These are phyloP conservation scores for Tympanuchus pallidicinctus DNA, from an alignment of 2,113 vertebrate genomes.

Conservation along the genomic window DNA sequence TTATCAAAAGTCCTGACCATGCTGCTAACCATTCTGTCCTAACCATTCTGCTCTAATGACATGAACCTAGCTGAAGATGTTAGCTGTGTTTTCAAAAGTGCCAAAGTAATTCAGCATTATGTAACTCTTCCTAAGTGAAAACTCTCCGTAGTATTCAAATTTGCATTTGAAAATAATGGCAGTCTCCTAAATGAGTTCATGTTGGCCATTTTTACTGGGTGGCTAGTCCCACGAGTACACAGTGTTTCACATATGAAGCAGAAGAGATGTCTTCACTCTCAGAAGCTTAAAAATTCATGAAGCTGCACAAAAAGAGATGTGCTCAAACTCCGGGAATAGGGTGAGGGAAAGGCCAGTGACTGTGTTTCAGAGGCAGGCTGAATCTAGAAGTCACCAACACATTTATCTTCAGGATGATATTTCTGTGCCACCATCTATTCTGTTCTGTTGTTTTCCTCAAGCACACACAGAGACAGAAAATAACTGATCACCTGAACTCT, in stretches of 20 bases:
- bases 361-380: not conserved
- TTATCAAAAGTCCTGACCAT: not conserved
- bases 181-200: not conserved
- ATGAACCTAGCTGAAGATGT: rapidly evolving
- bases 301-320: not conserved
- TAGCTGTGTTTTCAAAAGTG: not conserved
- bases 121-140: not conserved
- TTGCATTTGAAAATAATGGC: not conserved
- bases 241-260: not conserved
- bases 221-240: not conserved
- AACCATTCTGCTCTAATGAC: not conserved
- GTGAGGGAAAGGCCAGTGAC: not conserved
- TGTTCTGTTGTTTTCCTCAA: not conserved
- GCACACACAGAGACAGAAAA: not conserved
- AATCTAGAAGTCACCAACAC: not conserved
- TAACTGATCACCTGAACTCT: not conserved
- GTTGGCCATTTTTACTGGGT: not conserved
- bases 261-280: not conserved
- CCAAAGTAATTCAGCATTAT: not conserved
- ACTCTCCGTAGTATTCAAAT: not conserved
- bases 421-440: not conserved
- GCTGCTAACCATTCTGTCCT: too few relatives aligned
- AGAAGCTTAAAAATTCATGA: not conserved
- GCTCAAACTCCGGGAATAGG: not conserved
- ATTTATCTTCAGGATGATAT: not conserved